Percentiles rank a stretch among this genome's conserved stretches.
phyloP scores from a whole-genome alignment of 2,113 vertebrate genomes.

The Pluvianellus socialis region DNA sequence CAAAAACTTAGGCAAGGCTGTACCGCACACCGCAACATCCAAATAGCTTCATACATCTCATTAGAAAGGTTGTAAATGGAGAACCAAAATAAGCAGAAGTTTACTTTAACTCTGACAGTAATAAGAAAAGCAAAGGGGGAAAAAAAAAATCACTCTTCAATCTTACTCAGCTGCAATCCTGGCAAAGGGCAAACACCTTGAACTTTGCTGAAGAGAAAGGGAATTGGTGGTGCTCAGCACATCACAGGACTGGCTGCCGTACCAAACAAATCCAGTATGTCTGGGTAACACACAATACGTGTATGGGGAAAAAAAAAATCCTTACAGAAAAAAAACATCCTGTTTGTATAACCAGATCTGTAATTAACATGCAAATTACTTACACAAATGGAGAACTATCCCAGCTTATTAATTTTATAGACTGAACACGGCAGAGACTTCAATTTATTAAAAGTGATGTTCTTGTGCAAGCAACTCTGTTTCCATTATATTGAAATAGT shows the following conservation, averaged over 20 bases:
- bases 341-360: not conserved
- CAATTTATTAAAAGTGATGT: not conserved
- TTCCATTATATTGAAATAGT: conserved; percentile 3
- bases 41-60: not conserved
- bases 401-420: not conserved
- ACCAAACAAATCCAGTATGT: not conserved
- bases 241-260: accelerated
- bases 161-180: not conserved
- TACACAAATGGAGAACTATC: not conserved
- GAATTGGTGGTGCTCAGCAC: not conserved
- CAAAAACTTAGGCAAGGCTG: not conserved
- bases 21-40: not conserved
- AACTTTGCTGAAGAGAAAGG: not conserved
- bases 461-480: not conserved
- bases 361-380: conserved; percentile 21
- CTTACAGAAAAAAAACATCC: not conserved
- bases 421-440: not conserved
- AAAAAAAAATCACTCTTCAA: not conserved
- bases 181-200: not conserved
- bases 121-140: not conserved
- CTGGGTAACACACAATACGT: not conserved
- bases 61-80: not conserved
- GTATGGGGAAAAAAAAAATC: not conserved
- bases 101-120: not conserved
- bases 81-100: conserved; percentile 15